Evolutionary conservation across 2,113 vertebrate species (phyloP), one percentile per base, ranked within the genome.

Genomic region (Noturus placidus): DNA sequence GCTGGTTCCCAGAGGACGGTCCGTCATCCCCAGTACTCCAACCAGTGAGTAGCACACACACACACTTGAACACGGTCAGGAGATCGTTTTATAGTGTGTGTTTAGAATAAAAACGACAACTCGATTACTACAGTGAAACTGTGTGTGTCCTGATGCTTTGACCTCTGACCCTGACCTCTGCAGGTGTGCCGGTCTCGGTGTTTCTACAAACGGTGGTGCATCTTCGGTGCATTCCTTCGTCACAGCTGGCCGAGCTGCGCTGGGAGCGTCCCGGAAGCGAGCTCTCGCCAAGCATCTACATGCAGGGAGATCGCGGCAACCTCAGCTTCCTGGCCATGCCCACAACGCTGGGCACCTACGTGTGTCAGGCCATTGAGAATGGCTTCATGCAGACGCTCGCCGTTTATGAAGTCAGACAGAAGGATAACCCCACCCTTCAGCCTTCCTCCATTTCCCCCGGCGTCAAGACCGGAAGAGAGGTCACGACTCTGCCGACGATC

Each of bases 311-410:
- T 3, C 92, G 93, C 9, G 92, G 93, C 0, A 90, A 91, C 59
- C 91, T 96, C 57, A 93, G 87, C 84, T 96, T 96, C 13, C 92
- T 95, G 91, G 95, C 94, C 87, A 94, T 93, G 0, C 92, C 94
- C 0, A 82, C 91, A 80, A 94, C 95, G 0, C 91, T 95, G 65
- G 95, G 95, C 14, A 89, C 89, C 69, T 95, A 95, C 91, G 65
- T 91, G 35, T 96, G 95, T 87, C 84, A 93, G 84, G 91, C 94
- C 30, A 84, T 67, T 1, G 95, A 96, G 92, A 94, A 94, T 0
- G 92, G 91, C 90, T 94, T 92, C 92, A 92, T 87, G 11, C 95
- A 94, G 87, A 92, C 91, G 0, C 90, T 95, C 85, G 92, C 83
- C 11, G 76, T 92, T 35, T 95, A 95, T 85, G 90, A 93, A 0